These are phyloP conservation scores for Hirtodrosophila alboralis DNA, from an alignment of 2,888 invertebrate genomes.

Conservation along the genomic window DNA sequence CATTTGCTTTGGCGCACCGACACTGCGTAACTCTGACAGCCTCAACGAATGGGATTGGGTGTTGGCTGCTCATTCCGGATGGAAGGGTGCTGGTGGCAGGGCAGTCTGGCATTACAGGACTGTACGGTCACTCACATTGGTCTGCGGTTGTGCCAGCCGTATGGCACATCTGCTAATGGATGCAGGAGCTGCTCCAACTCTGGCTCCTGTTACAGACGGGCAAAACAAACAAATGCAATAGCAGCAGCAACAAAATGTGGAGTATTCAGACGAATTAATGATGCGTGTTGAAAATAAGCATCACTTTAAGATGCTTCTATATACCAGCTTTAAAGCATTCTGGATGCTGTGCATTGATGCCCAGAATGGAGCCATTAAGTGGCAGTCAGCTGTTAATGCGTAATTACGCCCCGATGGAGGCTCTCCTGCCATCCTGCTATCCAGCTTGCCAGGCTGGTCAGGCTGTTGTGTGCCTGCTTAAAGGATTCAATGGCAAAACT, in stretches of 20 bases:
- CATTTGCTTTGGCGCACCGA: constrained; percentile 15
- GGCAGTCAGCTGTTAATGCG: constrained; percentile 65
- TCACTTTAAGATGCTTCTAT: constrained; percentile 55
- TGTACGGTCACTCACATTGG: constrained; percentile 52
- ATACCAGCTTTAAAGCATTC: constrained; percentile 37
- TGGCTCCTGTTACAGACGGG: constrained; percentile 6
- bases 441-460: too few species aligned
- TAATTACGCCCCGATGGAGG: constrained; percentile 39
- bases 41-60: neutral
- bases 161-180: constrained; percentile 57
- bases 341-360: neutral
- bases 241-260: constrained; percentile 32
- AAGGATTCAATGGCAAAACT: constrained; percentile 17
- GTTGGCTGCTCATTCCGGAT: constrained; percentile 31
- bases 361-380: constrained; percentile 38
- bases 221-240: constrained; percentile 27
- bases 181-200: constrained; percentile 18
- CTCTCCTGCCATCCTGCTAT: neutral
- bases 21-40: constrained; percentile 12
- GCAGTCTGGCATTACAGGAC: constrained; percentile 27
- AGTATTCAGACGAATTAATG: constrained; percentile 71
- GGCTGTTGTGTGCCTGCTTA: constrained; percentile 1
- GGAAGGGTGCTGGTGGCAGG: constrained; percentile 18
- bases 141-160: constrained; percentile 52
- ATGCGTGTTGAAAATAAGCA: constrained; percentile 47